These are phyloP conservation scores for Salarias fasciatus DNA, from an alignment of 2,797 vertebrate genomes.

Conservation along the genomic window DNA sequence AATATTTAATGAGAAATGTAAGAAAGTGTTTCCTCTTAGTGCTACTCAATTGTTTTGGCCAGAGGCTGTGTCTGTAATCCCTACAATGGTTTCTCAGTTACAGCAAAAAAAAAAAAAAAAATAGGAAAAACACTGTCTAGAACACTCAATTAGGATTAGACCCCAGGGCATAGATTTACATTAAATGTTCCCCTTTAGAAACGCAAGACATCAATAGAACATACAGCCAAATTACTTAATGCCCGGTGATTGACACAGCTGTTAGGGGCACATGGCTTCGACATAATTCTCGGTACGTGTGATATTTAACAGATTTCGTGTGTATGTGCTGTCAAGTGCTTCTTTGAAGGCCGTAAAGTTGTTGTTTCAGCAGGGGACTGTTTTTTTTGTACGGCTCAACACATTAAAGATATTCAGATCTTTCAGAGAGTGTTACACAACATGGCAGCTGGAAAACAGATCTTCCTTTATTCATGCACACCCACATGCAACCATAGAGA, in stretches of 20 bases:
- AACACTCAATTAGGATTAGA: slow-evolving; percentile 69
- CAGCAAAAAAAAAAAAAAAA: slow-evolving; percentile 50
- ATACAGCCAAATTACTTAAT: slow-evolving; percentile 47
- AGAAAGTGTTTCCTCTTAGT: slow-evolving; percentile 54
- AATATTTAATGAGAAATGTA: slow-evolving; percentile 65
- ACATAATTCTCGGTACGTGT: slow-evolving; percentile 14
- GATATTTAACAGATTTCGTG: not conserved
- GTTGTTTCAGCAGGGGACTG: not conserved
- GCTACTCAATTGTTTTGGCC: slow-evolving; percentile 70
- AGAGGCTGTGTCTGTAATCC: slow-evolving; percentile 66
- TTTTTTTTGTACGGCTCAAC: not conserved
- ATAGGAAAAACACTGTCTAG: slow-evolving; percentile 54
- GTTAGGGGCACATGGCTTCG: slow-evolving; percentile 26
- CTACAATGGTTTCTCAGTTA: slow-evolving; percentile 59
- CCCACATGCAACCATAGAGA: slow-evolving; percentile 11
- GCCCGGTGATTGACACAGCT: slow-evolving; percentile 47
- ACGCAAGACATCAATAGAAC: slow-evolving; percentile 42
- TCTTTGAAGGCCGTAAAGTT: slow-evolving; percentile 1
- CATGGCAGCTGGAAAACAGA: slow-evolving; percentile 6
- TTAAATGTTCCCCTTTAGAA: slow-evolving; percentile 54
- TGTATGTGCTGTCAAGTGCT: slow-evolving; percentile 1
- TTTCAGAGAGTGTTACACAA: slow-evolving; percentile 2
- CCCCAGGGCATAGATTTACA: slow-evolving; percentile 62
- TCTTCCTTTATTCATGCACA: slow-evolving; percentile 31
- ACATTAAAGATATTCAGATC: not conserved